These are phyloP conservation scores for Drosophila paramelanica DNA, from an alignment of 2,888 invertebrate genomes.

Conservation along the genomic window DNA sequence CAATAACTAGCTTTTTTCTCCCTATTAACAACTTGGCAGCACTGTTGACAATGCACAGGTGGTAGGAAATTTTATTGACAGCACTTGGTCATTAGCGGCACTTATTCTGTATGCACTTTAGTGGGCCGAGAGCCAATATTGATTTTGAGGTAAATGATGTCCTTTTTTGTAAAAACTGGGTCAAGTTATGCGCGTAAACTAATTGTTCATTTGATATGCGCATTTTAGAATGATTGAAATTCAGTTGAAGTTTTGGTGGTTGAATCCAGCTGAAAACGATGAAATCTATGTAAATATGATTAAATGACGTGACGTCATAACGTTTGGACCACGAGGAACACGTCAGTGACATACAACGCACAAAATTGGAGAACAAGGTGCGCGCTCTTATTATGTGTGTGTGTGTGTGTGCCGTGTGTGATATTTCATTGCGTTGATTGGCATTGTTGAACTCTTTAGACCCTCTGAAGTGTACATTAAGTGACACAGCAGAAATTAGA, in stretches of 20 bases:
- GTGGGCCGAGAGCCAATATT: slow-evolving; percentile 28
- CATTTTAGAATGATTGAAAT: slow-evolving; percentile 14
- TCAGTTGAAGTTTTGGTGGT: slow-evolving; percentile 6
- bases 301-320: slow-evolving; percentile 48
- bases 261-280: slow-evolving; percentile 18
- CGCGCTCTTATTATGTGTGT: slow-evolving; percentile 12
- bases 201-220: slow-evolving; percentile 25
- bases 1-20: not conserved
- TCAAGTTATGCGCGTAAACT: slow-evolving; percentile 23
- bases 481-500: slow-evolving; percentile 20
- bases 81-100: slow-evolving; percentile 24
- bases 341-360: slow-evolving; percentile 44
- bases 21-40: not conserved
- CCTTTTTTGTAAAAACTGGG: slow-evolving; percentile 40
- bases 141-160: slow-evolving; percentile 49
- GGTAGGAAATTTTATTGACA: slow-evolving; percentile 13
- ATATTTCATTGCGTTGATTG: slow-evolving; percentile 39
- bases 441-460: slow-evolving; percentile 35
- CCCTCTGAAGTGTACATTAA: slow-evolving; percentile 2
- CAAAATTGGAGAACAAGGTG: slow-evolving; percentile 42
- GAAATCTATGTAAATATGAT: slow-evolving; percentile 23
- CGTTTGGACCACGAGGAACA: slow-evolving; percentile 46
- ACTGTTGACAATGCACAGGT: slow-evolving; percentile 13
- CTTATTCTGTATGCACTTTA: slow-evolving; percentile 31
- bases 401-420: not conserved